These are phyloP conservation scores for Sapayoa aenigma DNA, from an alignment of 2,113 vertebrate species.

Conservation along the genomic window DNA sequence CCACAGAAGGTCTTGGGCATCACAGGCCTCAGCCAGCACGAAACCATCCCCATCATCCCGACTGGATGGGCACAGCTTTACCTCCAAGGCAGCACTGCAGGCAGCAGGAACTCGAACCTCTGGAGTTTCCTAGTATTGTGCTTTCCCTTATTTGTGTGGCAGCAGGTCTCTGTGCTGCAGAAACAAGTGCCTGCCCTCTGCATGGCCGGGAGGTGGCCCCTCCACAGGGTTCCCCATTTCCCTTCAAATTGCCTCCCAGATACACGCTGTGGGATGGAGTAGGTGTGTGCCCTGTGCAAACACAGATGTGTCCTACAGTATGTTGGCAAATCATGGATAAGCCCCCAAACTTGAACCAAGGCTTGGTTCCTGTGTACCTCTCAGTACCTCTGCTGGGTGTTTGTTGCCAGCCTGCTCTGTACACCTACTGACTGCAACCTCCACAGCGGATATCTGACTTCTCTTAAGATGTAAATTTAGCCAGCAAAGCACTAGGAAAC, in stretches of 20 bases:
- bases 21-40: background rate
- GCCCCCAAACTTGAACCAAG: background rate
- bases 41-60: background rate
- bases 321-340: background rate
- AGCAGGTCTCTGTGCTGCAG: background rate
- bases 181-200: background rate
- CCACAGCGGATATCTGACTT: fast-evolving
- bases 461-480: background rate
- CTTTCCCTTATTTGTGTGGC: background rate
- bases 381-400: background rate
- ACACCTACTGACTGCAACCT: fast-evolving
- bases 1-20: background rate
- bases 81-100: background rate
- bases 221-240: fast-evolving
- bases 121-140: background rate
- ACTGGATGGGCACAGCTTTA: background rate
- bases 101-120: background rate
- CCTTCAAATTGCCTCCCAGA: background rate
- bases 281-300: fast-evolving
- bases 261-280: fast-evolving
- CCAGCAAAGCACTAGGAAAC: background rate
- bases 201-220: background rate
- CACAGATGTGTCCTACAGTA: background rate
- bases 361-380: fast-evolving
- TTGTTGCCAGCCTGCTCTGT: fast-evolving